Base-by-base conservation (phyloP, 35 echinoderm and acorn worm species). In the Anneissia japonica region DNA sequence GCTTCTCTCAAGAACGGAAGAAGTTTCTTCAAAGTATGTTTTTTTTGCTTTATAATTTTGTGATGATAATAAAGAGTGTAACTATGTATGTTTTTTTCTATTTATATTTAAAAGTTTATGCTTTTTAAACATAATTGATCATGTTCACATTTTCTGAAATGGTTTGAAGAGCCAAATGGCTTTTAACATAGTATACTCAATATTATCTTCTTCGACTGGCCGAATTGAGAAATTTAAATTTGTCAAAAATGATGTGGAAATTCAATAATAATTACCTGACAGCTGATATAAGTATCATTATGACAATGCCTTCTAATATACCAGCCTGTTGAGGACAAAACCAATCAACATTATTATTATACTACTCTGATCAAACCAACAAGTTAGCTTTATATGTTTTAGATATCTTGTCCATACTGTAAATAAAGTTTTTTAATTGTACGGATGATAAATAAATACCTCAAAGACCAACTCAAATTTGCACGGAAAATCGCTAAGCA, bases 231-330 rank as follows among this genome's bases (percentile, higher is more conserved):
- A 64, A 64, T 14, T 64, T 13, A 13, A 14, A 13, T 64, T 64
- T 64, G 28, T 28, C 51, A 64, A 64, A 14, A 14, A 13, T 14
- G 51, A 64, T 14, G 28, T 64, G 13, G 51, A 38, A 35, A 78
- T 17, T 9, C 0, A 12, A 11, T 35, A 17, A 19, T 5, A 80
- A 45, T 72, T 64, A 97, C 95, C 91, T 97, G 74, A 97, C 88
- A 79, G 88, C 35, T 79, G 82, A 83, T 31, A 97, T 88, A 81
- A 92, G 83, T 19, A 75, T 80, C 87, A 97, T 92, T 83, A 97
- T 97, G 29, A 97, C 32, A 9, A 89, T 80, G 13, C 94, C 94
- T 32, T 97, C 94, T 46, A 92, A 81, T 37, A 97, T 92, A 29
- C 94, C 94, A 87, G 94, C 87, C 94, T 97, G 81, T 4, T 86